phyloP scores from a whole-genome alignment of 2,797 vertebrate species.

The Alcedo quadribrachys region DNA sequence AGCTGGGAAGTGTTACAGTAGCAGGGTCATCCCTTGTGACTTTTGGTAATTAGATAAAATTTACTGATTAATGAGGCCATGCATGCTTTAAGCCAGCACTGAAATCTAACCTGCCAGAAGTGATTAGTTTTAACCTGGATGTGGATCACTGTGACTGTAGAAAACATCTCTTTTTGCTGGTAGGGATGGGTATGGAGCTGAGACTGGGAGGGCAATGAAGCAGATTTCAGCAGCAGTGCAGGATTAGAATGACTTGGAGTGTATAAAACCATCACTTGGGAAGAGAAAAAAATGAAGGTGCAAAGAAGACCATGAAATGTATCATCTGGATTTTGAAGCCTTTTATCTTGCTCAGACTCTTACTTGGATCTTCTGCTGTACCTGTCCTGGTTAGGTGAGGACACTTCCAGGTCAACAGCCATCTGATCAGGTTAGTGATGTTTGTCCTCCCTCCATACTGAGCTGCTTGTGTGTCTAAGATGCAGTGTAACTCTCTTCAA shows the following conservation, averaged over 20 bases:
- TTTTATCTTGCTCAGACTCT: background rate
- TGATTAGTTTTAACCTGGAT: constrained; percentile 48
- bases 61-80: constrained; percentile 45
- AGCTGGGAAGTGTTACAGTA: background rate
- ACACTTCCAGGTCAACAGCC: background rate
- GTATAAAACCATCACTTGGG: background rate
- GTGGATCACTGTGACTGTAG: background rate
- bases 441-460: background rate
- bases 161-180: background rate
- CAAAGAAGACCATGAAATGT: background rate
- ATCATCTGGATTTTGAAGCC: background rate
- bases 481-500: background rate
- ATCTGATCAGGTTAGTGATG: background rate
- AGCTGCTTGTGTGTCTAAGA: background rate
- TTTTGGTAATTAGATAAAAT: constrained; percentile 50
- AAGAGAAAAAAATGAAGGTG: background rate
- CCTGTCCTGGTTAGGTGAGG: background rate
- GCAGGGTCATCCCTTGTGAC: constrained; percentile 31
- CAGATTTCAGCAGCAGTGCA: background rate
- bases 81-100: background rate
- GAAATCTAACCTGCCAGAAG: constrained; percentile 24
- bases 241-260: background rate
- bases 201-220: background rate
- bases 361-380: background rate
- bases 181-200: background rate